Percentiles rank a stretch among this genome's conserved stretches.
Conservation (phyloP, 1,140 invertebrate species). For the Lasaia peninsularis region DNA sequence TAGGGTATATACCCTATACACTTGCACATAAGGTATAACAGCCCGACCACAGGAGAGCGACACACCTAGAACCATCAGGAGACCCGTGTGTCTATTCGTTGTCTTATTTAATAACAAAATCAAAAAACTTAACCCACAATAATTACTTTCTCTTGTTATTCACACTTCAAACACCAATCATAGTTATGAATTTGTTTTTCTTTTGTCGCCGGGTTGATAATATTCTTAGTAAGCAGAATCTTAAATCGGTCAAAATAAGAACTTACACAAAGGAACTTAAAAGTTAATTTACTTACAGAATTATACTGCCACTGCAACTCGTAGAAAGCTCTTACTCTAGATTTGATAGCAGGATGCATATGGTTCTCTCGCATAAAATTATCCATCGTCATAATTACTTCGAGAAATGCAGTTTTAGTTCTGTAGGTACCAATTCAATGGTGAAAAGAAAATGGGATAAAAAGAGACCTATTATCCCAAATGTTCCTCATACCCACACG, state of each 20-base stretch:
- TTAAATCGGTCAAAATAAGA: not conserved
- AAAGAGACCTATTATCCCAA: too few species aligned
- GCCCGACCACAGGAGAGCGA: too few species aligned
- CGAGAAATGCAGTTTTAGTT: slow-evolving; percentile 68
- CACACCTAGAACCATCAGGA: too few species aligned
- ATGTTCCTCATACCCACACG: not conserved
- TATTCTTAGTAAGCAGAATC: too few species aligned
- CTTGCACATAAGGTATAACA: too few species aligned
- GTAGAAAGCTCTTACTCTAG: slow-evolving; percentile 69
- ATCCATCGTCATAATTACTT: slow-evolving; percentile 66
- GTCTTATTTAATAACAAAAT: not conserved
- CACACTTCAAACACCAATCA: too few species aligned
- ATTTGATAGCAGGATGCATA: slow-evolving; percentile 61
- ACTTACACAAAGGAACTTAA: not conserved
- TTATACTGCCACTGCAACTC: slow-evolving; percentile 74
- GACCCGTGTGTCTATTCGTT: too few species aligned
- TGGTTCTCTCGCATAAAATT: slow-evolving; percentile 70
- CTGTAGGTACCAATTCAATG: slow-evolving; percentile 33
- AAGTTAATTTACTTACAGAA: slow-evolving; percentile 41
- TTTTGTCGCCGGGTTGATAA: too few species aligned
- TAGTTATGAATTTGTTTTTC: too few species aligned
- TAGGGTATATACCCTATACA: too few species aligned
- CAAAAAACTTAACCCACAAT: too few species aligned
- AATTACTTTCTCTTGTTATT: too few species aligned
- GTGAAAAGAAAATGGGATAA: not conserved